phyloP scores from a whole-genome alignment of 2,888 invertebrate species.

The Oscheius myriophilus region DNA sequence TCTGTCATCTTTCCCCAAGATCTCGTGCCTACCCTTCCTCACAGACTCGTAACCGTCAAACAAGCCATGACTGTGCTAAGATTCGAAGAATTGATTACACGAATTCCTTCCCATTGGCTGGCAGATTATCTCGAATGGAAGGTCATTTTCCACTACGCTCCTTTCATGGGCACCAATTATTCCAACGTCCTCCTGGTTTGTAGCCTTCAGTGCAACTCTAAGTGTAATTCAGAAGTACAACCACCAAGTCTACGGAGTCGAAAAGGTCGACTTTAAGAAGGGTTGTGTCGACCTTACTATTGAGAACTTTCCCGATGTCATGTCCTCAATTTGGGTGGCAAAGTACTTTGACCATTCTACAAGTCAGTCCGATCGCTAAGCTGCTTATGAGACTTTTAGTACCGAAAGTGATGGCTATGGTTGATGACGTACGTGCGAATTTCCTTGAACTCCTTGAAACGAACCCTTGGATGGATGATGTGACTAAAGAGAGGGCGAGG shows the following conservation, averaged over 20 bases:
- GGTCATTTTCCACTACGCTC: conserved; percentile 17
- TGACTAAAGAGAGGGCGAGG: conserved; percentile 22
- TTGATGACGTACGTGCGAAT: not conserved
- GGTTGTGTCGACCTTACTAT: not conserved
- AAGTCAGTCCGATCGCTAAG: not conserved
- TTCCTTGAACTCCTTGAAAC: conserved; percentile 25
- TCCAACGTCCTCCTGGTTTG: conserved; percentile 4
- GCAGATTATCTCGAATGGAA: conserved; percentile 31
- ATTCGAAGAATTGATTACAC: conserved; percentile 18
- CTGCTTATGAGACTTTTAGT: conserved; percentile 4
- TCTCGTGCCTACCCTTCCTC: not conserved
- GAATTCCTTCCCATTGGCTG: conserved; percentile 3
- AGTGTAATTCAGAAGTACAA: conserved; percentile 10
- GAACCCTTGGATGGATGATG: conserved; percentile 31
- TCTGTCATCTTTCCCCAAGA: conserved; percentile 13
- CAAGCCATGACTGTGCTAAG: conserved; percentile 7
- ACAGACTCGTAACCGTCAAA: conserved; percentile 11
- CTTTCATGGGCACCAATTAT: conserved; percentile 18
- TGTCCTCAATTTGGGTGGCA: conserved; percentile 12
- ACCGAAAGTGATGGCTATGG: conserved; percentile 21
- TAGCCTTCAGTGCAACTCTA: not conserved
- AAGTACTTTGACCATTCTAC: conserved; percentile 10
- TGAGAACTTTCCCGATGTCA: conserved; percentile 11
- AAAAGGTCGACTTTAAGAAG: not conserved
- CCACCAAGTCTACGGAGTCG: conserved; percentile 6